Conservation (phyloP, 2,888 invertebrate genomes). For the Palloptera scutellata region DNA sequence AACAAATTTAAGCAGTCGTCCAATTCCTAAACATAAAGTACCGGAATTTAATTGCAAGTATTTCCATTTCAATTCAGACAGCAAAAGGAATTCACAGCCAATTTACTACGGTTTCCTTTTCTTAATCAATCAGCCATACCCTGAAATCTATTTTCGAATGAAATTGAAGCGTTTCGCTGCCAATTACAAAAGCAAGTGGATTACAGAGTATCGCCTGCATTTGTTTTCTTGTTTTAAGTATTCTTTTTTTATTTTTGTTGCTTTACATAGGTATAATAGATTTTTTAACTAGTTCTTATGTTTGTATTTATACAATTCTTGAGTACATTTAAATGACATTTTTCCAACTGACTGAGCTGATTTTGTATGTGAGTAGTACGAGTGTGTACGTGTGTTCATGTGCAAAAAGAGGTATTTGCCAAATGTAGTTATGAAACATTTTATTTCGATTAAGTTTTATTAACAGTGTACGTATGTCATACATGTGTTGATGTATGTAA, state of each 20-base stretch:
- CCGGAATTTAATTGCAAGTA: slow-evolving; percentile 13
- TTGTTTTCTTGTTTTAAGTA: too few relatives aligned
- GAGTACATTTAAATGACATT: slow-evolving; percentile 18
- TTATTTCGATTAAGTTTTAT: slow-evolving; percentile 12
- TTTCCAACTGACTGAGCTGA: slow-evolving; percentile 1
- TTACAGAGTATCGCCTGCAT: too few relatives aligned
- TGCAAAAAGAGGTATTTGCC: slow-evolving; percentile 41
- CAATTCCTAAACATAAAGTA: background rate
- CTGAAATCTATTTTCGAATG: slow-evolving; percentile 4
- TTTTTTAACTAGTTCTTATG: slow-evolving; percentile 8
- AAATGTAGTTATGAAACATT: slow-evolving; percentile 26
- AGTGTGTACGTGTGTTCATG: slow-evolving; percentile 18
- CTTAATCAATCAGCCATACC: slow-evolving; percentile 27
- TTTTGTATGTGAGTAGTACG: slow-evolving; percentile 17
- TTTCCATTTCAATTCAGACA: slow-evolving; percentile 28
- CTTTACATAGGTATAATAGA: too few relatives aligned
- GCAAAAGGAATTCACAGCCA: slow-evolving; percentile 49
- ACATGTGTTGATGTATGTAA: slow-evolving; percentile 21
- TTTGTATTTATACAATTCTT: slow-evolving; percentile 24
- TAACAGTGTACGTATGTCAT: slow-evolving; percentile 27
- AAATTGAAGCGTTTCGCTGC: too few relatives aligned
- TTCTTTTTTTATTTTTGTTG: too few relatives aligned
- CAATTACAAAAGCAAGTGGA: too few relatives aligned
- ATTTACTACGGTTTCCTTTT: slow-evolving; percentile 44
- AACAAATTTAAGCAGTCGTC: too few relatives aligned